These are phyloP conservation scores for Pluvialis apricaria DNA, from an alignment of 2,113 vertebrate species.

Conservation along the genomic window DNA sequence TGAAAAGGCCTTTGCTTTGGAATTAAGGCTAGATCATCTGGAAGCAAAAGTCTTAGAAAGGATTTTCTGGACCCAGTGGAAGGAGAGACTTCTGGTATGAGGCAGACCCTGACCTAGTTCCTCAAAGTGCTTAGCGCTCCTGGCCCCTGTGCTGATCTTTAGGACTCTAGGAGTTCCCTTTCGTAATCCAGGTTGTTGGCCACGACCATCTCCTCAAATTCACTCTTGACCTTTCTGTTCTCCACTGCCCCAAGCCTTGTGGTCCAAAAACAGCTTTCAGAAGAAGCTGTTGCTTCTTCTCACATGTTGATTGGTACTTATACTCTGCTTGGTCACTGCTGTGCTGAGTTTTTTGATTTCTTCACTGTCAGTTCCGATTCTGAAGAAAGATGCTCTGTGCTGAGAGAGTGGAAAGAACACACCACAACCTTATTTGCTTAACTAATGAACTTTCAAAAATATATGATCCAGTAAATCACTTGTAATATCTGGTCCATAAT, in stretches of 20 bases:
- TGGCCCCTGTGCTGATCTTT: not conserved
- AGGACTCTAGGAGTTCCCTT: not conserved
- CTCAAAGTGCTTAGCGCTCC: not conserved
- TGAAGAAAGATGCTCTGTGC: not conserved
- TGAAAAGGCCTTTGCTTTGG: not conserved
- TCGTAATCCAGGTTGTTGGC: not conserved
- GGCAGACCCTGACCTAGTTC: not conserved
- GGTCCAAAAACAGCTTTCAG: not conserved
- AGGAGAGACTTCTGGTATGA: not conserved
- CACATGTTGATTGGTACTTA: not conserved
- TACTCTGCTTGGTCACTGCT: not conserved
- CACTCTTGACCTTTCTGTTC: not conserved
- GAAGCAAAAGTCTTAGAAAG: not conserved
- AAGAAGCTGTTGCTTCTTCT: not conserved
- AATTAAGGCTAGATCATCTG: not conserved
- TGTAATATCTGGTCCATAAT: not conserved
- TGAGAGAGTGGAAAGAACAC: not conserved
- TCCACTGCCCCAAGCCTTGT: not conserved
- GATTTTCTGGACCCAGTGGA: not conserved
- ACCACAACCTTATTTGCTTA: not conserved
- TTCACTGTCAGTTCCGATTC: not conserved
- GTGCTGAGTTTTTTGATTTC: not conserved
- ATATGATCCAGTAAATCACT: not conserved
- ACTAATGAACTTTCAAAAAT: not conserved
- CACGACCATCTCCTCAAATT: not conserved